Evolutionary conservation across 2,113 vertebrate species (phyloP), one percentile per base, ranked within the genome.

Genomic region (Carollia perspicillata): DNA sequence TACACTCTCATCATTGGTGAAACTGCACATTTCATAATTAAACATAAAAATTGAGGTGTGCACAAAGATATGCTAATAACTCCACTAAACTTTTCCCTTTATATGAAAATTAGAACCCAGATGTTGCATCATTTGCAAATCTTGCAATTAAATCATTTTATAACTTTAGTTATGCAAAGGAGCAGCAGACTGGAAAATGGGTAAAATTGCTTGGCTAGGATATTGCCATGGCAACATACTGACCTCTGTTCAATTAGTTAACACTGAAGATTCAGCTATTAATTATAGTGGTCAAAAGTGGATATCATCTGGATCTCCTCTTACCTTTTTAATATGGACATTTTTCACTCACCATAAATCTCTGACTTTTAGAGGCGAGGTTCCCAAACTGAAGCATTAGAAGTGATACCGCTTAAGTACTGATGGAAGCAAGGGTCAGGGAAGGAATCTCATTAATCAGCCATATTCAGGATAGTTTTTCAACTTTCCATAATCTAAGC

Each of bases 101-200:
- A 97, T 98, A 98, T 99, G 98, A 98, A 99, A 99, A 99, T 98
- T 94, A 86, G 84, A 90, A 96, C 96, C 98, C 98, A 99, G 98
- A 99, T 99, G 98, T 98, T 98, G 98, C 98, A 98, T 98, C 98
- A 98, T 98, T 99, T 99, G 98, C 98, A 99, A 97, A 98, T 98
- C 98, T 98, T 98, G 98, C 98, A 98, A 98, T 99, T 98, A 98
- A 98, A 98, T 98, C 98, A 98, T 98, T 98, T 98, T 98, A 98
- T 98, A 98, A 98, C 98, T 98, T 98, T 66, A 95, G 97, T 98
- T 98, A 98, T 97, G 97, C 96, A 97, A 97, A 98, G 97, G 97
- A 97, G 97, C 97, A 99, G 96, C 98, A 98, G 98, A 98, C 98
- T 98, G 97, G 98, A 99, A 99, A 98, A 98, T 98, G 98, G 98